Evolutionary conservation across 2,888 invertebrate genomes (phyloP).

Genomic region (Agrochola macilenta): DNA sequence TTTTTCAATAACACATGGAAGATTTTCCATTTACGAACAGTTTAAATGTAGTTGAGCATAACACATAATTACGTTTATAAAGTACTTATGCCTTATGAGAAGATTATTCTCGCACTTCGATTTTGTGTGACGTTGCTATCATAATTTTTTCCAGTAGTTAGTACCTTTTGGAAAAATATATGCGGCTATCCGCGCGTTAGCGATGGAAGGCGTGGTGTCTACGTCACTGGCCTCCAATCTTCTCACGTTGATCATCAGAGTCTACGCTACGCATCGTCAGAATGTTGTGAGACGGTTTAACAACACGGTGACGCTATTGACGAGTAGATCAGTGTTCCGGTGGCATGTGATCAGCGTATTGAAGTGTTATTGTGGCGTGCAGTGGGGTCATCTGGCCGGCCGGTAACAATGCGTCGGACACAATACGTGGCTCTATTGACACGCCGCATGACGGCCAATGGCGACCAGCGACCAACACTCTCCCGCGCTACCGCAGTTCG

Average conservation of each 20-base stretch:
- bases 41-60: conserved; percentile 12
- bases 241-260: conserved; percentile 48
- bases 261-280: conserved; percentile 48
- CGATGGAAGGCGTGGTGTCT: conserved; percentile 47
- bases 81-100: conserved; percentile 25
- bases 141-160: conserved; percentile 42
- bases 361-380: conserved; percentile 77
- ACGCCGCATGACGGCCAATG: conserved; percentile 68
- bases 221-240: conserved; percentile 48
- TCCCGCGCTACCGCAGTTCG: conserved; percentile 42
- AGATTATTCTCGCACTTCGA: conserved; percentile 11
- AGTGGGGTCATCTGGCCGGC: conserved; percentile 80
- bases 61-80: conserved; percentile 27
- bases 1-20: neutral
- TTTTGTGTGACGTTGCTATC: conserved; percentile 16
- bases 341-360: conserved; percentile 74
- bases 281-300: conserved; percentile 45
- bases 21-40: conserved; percentile 2
- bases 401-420: conserved; percentile 77
- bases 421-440: conserved; percentile 79
- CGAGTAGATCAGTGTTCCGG: conserved; percentile 62
- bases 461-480: conserved; percentile 48
- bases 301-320: conserved; percentile 60
- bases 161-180: neutral
- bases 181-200: neutral